Evolutionary conservation across 2,113 vertebrate species (phyloP).

Genomic region (Struthidea cinerea): DNA sequence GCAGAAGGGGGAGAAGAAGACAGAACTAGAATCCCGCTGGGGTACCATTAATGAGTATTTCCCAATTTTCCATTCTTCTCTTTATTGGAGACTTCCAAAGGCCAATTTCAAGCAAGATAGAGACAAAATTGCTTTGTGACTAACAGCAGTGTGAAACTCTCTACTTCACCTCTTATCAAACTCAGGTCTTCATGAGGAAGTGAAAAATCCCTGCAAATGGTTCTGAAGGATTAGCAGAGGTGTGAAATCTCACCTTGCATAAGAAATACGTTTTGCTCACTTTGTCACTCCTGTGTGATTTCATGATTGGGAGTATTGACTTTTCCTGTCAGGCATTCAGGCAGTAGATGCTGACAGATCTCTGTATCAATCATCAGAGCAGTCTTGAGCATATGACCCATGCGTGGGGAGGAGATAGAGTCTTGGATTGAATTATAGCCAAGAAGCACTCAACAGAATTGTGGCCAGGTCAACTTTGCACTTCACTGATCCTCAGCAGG

Average conservation of each 20-base stretch:
- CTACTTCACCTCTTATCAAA: background rate
- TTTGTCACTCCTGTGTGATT: background rate
- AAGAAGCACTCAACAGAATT: background rate
- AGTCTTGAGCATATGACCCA: background rate
- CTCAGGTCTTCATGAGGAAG: background rate
- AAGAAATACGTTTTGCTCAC: background rate
- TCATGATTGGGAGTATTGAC: background rate
- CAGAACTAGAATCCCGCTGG: background rate
- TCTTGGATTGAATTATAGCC: background rate
- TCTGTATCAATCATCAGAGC: background rate
- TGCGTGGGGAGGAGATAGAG: background rate
- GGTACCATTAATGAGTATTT: background rate
- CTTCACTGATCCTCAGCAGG: background rate
- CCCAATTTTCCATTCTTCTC: background rate
- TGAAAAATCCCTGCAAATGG: background rate
- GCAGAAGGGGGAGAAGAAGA: background rate
- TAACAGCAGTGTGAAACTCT: background rate
- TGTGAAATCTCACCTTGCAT: background rate
- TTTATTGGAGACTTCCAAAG: background rate
- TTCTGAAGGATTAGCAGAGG: background rate
- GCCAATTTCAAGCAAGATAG: background rate
- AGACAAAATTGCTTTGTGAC: background rate
- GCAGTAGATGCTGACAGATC: background rate
- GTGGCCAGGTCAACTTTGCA: conserved; percentile 10
- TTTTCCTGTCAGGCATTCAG: background rate